Evolutionary conservation across 2,113 vertebrate genomes (phyloP).

Genomic region (Scomber japonicus): DNA sequence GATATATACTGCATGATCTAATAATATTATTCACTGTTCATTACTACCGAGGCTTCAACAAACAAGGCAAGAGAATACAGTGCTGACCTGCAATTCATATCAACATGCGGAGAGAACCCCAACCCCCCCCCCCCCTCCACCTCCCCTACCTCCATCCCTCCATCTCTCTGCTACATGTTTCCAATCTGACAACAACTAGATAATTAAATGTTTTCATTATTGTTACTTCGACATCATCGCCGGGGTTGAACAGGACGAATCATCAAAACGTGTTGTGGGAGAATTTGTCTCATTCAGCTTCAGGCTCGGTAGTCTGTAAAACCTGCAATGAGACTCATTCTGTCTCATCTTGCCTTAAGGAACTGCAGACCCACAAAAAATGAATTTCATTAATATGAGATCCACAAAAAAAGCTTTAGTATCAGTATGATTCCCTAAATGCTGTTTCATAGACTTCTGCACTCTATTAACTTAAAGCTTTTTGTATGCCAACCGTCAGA

Average conservation of each 20-base stretch:
- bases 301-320: slow-evolving; percentile 52
- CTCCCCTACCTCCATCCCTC: not conserved
- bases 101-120: not conserved
- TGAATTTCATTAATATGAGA: slow-evolving; percentile 52
- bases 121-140: no score
- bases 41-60: slow-evolving; percentile 34
- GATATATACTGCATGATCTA: slow-evolving; percentile 19
- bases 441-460: slow-evolving; percentile 18
- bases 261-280: slow-evolving; percentile 39
- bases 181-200: slow-evolving; percentile 26
- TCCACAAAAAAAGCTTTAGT: slow-evolving; percentile 34
- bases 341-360: slow-evolving; percentile 53
- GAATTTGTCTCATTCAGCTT: slow-evolving; percentile 48
- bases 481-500: not conserved
- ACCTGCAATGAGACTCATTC: slow-evolving; percentile 60
- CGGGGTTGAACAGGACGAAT: slow-evolving; percentile 4
- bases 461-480: not conserved
- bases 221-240: slow-evolving; percentile 17
- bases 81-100: slow-evolving; percentile 39
- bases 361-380: slow-evolving; percentile 44
- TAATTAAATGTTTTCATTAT: slow-evolving; percentile 29
- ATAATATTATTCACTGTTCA: slow-evolving; percentile 59
- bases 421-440: slow-evolving; percentile 31
- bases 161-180: slow-evolving; percentile 13
- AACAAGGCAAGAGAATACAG: slow-evolving; percentile 24